Base-by-base conservation (phyloP, 2,113 vertebrate genomes). In the Sturnus vulgaris region DNA sequence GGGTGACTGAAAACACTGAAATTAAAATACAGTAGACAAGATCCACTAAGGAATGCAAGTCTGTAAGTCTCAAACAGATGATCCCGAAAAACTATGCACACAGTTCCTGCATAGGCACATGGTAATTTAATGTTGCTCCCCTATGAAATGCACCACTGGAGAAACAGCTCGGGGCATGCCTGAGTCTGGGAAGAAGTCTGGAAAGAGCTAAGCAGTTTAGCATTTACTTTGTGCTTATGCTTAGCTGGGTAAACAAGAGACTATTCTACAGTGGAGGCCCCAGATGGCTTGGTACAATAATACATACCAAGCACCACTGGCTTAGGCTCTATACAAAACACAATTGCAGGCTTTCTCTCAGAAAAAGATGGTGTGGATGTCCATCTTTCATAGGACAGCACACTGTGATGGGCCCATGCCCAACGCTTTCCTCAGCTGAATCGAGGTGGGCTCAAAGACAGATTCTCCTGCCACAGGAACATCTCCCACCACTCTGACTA, bases 1-100 rank as follows among this genome's bases (percentile, higher is more conserved):
- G 46, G 69, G 93, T 92, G 60, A 52, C 18, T 65, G 70, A 82
- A 94, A 94, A 85, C 21, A 72, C 12, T 39, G 49, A 79, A 65
- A 92, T 75, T 75, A 72, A 91, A 89, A 68, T 33, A 61, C 69
- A 56, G 28, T 66, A 82, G 90, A 81, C 56, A 89, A 93, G 75
- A 92, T 88, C 46, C 46, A 85, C 57, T 46, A 69, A 50, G 88
- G 82, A 96, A 94, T 93, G 87, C 70, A 85, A 82, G 88, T 70
- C 92, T 84, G 10, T 53, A 76, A 95, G 85, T 79, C 78, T 57
- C 65, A 68, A 82, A 78, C 20, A 82, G 52, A 59, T 84, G 53
- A 94, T 79, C 75, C 16, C 61, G 73, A 44, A 95, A 95, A 94
- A 33, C 61, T 65, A 72, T 66, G 46, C 53, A 79, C 4, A 3